Evolutionary conservation across 2,113 vertebrate genomes (phyloP).

Genomic region (Ramphastos sulfuratus): DNA sequence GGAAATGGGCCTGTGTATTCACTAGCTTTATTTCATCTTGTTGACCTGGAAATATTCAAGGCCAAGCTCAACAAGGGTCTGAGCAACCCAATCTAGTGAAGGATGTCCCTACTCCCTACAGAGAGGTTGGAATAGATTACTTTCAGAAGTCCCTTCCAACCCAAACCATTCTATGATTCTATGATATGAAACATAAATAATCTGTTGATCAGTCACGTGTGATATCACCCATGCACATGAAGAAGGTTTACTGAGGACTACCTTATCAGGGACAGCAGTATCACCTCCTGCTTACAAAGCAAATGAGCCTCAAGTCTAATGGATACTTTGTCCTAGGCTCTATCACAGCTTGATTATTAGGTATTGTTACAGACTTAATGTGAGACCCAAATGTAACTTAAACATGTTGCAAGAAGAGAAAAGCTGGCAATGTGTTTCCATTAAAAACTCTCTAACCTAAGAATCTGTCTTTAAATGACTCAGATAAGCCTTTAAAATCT

Average conservation of each 20-base stretch:
- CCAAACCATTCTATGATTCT: too few relatives aligned
- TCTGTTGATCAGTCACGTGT: not conserved
- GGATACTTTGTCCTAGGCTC: not conserved
- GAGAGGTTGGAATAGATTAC: too few relatives aligned
- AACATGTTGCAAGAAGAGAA: not conserved
- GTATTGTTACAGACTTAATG: not conserved
- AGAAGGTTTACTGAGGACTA: not conserved
- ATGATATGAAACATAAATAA: not conserved
- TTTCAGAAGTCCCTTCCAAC: too few relatives aligned
- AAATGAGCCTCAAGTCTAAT: not conserved
- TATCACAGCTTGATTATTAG: not conserved
- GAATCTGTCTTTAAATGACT: not conserved
- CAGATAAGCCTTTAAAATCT: conserved; percentile 29
- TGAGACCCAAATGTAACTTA: not conserved
- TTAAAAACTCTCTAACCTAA: not conserved
- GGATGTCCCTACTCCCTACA: too few relatives aligned
- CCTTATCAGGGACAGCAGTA: not conserved
- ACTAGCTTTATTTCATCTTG: not conserved
- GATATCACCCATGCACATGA: not conserved
- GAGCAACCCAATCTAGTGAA: too few relatives aligned
- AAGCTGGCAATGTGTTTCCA: not conserved
- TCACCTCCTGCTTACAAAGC: not conserved
- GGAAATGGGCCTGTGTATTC: not conserved
- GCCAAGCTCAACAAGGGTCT: too few relatives aligned
- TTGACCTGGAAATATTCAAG: too few relatives aligned